These are phyloP conservation scores for Drosophila simulans DNA, from an alignment of 1,140 invertebrate species.

Conservation along the genomic window DNA sequence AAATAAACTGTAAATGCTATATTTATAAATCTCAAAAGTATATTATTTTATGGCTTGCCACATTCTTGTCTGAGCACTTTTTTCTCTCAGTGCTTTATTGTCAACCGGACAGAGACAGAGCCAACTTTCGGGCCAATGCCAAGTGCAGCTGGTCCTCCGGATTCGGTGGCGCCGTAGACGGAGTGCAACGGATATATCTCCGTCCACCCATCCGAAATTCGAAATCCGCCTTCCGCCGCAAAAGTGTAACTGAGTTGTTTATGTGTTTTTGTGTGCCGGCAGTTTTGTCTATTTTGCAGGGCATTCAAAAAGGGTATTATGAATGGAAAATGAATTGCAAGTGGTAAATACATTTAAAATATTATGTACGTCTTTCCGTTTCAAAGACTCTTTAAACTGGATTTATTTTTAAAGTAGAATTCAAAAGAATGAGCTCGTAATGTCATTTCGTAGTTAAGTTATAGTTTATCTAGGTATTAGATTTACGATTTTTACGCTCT, in stretches of 20 bases:
- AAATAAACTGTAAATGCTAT: not conserved
- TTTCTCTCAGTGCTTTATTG: not conserved
- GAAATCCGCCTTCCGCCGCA: constrained; percentile 17
- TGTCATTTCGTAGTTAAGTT: too few species aligned
- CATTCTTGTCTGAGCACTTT: not conserved
- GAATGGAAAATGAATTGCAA: not conserved
- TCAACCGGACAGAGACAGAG: constrained; percentile 2
- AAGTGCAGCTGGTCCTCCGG: constrained; percentile 64
- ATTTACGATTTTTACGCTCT: too few species aligned
- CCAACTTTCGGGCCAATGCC: constrained; percentile 42
- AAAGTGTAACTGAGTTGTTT: constrained; percentile 81
- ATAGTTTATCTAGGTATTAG: too few species aligned
- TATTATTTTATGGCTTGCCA: not conserved
- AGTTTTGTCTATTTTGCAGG: constrained; percentile 37
- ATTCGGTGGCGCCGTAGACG: constrained; percentile 10
- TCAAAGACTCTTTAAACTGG: too few species aligned
- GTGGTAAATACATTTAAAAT: too few species aligned
- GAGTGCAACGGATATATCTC: constrained; percentile 6
- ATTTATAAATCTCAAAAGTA: not conserved
- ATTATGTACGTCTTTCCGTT: too few species aligned
- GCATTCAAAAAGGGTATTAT: constrained; percentile 15
- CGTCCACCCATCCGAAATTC: not conserved
- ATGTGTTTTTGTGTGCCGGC: constrained; percentile 60
- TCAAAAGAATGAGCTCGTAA: too few species aligned
- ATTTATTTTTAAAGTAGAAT: too few species aligned